These are phyloP conservation scores for Thera obeliscata DNA, from an alignment of 2,888 invertebrate species.

Conservation along the genomic window DNA sequence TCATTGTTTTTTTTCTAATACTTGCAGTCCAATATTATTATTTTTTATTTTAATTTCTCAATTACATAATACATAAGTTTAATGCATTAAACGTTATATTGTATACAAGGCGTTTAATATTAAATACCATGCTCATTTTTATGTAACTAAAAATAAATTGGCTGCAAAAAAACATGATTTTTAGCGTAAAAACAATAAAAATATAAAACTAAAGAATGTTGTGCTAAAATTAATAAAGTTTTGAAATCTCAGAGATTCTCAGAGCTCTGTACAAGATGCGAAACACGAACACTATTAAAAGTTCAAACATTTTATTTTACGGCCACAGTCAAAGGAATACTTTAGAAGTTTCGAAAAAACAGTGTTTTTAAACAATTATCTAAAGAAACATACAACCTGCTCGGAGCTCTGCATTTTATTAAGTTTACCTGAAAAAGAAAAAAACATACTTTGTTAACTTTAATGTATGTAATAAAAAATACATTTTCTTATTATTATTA, in stretches of 20 bases:
- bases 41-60: too few species aligned
- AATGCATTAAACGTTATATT: too few species aligned
- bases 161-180: background rate
- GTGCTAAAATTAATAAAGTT: conserved; percentile 6
- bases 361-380: conserved; percentile 1
- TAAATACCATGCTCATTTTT: too few species aligned
- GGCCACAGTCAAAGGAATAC: conserved; percentile 30
- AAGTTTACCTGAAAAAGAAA: conserved; percentile 19
- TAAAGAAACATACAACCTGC: conserved; percentile 4
- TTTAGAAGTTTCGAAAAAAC: conserved; percentile 8
- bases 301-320: conserved; percentile 22
- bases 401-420: conserved; percentile 1
- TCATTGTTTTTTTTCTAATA: background rate
- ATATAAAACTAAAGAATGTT: background rate
- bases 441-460: background rate
- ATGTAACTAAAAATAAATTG: too few species aligned
- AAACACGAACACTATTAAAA: conserved; percentile 8
- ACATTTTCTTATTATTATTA: too few species aligned
- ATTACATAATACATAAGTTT: too few species aligned
- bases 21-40: too few species aligned
- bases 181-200: background rate
- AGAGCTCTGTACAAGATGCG: conserved; percentile 1
- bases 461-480: too few species aligned
- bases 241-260: conserved; percentile 5
- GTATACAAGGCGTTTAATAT: too few species aligned